Conservation (phyloP, 2,113 vertebrate species). For the Bufo bufo region DNA sequence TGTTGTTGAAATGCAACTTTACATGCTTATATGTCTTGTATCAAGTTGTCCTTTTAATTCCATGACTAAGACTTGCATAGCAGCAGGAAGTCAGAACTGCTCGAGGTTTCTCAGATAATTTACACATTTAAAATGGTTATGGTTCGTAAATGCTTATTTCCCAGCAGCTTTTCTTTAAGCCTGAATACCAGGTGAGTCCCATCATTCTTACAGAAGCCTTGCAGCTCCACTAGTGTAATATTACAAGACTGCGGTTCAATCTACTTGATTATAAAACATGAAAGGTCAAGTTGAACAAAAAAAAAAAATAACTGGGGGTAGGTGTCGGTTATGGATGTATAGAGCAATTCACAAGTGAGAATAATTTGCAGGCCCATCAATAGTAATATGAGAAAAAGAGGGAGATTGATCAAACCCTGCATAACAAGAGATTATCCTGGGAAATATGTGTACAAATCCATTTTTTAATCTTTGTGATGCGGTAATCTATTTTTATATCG, state of each 20-base stretch:
- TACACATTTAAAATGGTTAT: conserved; percentile 18
- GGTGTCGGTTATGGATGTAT: conserved; percentile 65
- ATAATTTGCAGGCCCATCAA: conserved; percentile 70
- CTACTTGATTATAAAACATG: conserved; percentile 47
- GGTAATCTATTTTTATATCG: conserved; percentile 71
- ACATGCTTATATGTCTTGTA: background rate
- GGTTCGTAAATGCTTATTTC: conserved; percentile 22
- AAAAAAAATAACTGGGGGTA: conserved; percentile 29
- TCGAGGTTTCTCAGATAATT: conserved; percentile 5
- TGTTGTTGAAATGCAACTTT: background rate
- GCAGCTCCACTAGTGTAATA: conserved; percentile 2
- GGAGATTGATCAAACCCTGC: conserved; percentile 67
- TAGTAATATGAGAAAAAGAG: conserved; percentile 66
- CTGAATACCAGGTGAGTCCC: conserved; percentile 24
- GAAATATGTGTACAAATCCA: conserved; percentile 69
- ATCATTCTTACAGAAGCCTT: conserved; percentile 24
- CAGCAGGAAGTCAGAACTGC: background rate
- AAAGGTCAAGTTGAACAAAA: conserved; percentile 56
- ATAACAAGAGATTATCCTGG: conserved; percentile 63
- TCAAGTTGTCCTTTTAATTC: background rate
- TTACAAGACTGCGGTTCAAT: conserved; percentile 39
- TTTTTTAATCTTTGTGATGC: conserved; percentile 73
- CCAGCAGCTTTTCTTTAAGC: conserved; percentile 24
- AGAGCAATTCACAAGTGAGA: conserved; percentile 61
- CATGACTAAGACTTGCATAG: background rate